Conservation (phyloP, 2,113 vertebrate species). For the Upupa epops region DNA sequence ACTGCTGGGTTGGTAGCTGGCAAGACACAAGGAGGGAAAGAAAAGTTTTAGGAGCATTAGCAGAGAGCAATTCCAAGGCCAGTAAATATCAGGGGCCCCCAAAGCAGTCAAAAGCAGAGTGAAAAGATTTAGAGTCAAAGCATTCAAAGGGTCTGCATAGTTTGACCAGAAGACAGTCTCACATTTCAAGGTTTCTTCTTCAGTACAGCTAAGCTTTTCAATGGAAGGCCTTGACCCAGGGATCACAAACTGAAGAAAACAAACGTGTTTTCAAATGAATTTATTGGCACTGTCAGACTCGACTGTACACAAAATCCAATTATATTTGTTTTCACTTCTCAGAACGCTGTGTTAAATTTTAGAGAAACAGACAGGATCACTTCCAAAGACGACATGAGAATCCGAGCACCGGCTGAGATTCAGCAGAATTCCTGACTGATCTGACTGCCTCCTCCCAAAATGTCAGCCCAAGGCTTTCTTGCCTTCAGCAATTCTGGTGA, state of each 20-base stretch:
- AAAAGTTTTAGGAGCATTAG: constrained; percentile 19
- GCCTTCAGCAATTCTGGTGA: not conserved
- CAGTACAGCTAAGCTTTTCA: constrained; percentile 63
- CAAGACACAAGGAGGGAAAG: not conserved
- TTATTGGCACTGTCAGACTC: constrained; percentile 54
- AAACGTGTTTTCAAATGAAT: constrained; percentile 59
- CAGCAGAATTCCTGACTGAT: constrained; percentile 14
- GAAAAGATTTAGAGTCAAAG: constrained; percentile 62
- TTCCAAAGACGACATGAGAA: constrained; percentile 40
- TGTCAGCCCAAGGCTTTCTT: not conserved
- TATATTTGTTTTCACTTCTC: constrained; percentile 59
- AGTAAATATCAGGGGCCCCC: constrained; percentile 47
- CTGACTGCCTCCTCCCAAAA: constrained; percentile 3
- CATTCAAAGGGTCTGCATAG: constrained; percentile 57
- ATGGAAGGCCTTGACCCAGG: constrained; percentile 56
- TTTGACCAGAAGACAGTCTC: constrained; percentile 59
- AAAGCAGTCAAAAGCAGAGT: constrained; percentile 43
- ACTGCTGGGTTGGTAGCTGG: not conserved
- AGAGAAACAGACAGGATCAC: constrained; percentile 16
- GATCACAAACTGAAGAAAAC: constrained; percentile 57
- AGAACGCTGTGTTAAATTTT: constrained; percentile 34
- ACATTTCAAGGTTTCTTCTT: constrained; percentile 67
- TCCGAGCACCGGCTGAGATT: constrained; percentile 3
- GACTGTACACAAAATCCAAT: constrained; percentile 55
- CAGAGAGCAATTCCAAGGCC: constrained; percentile 45